phyloP scores from a whole-genome alignment of 2,888 invertebrate genomes.

The Bembecia ichneumoniformis region DNA sequence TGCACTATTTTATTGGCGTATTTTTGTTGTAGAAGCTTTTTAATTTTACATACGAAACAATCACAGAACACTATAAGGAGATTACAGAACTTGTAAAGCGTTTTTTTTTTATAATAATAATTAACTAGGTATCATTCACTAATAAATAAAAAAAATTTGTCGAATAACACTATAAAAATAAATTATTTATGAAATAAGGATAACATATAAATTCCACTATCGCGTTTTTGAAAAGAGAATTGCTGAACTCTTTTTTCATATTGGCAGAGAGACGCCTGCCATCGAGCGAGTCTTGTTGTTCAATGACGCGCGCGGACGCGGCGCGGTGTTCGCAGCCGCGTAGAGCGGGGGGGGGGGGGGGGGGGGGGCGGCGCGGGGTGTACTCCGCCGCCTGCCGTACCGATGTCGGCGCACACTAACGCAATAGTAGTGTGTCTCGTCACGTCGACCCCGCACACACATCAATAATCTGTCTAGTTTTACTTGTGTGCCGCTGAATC shows the following conservation, averaged over 20 bases:
- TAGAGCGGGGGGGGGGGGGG: slow-evolving; percentile 59
- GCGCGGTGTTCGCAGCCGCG: slow-evolving; percentile 56
- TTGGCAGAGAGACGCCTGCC: slow-evolving; percentile 69
- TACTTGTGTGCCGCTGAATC: slow-evolving; percentile 37
- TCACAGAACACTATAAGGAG: slow-evolving; percentile 61
- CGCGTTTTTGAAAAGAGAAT: slow-evolving; percentile 64
- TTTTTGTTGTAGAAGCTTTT: slow-evolving; percentile 39
- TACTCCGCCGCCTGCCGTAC: slow-evolving; percentile 12
- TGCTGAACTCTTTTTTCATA: slow-evolving; percentile 63
- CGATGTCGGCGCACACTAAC: slow-evolving; percentile 61
- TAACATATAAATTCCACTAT: slow-evolving; percentile 67
- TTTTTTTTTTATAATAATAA: slow-evolving; percentile 43
- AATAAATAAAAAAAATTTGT: slow-evolving; percentile 65
- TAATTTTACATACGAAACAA: slow-evolving; percentile 59
- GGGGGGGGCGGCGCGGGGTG: slow-evolving; percentile 22
- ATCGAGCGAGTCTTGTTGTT: slow-evolving; percentile 71
- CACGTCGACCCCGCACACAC: slow-evolving; percentile 35
- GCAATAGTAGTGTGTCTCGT: slow-evolving; percentile 28
- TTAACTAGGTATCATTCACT: slow-evolving; percentile 69
- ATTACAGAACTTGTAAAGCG: slow-evolving; percentile 49
- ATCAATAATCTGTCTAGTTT: slow-evolving; percentile 56
- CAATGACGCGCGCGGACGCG: slow-evolving; percentile 69
- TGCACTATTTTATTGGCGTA: slow-evolving; percentile 44
- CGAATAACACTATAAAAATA: slow-evolving; percentile 68
- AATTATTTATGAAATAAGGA: slow-evolving; percentile 60